These are phyloP conservation scores for Vulpes vulpes DNA, from an alignment of 2,113 vertebrate species.

Conservation along the genomic window DNA sequence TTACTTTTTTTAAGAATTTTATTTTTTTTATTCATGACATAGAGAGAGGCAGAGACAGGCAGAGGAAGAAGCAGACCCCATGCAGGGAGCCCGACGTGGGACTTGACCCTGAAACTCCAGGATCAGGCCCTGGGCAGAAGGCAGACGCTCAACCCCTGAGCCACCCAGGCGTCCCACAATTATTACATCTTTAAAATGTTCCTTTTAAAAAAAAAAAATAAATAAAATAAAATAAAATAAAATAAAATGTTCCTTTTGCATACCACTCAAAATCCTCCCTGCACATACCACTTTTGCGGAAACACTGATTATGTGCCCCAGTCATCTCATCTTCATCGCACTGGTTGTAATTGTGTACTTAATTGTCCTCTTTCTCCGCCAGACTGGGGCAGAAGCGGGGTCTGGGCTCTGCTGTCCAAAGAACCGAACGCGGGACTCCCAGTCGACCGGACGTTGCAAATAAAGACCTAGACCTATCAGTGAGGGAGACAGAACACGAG, in stretches of 20 bases:
- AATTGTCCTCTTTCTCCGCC: not conserved
- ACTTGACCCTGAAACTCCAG: too few species aligned
- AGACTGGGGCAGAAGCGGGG: not conserved
- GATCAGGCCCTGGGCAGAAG: too few species aligned
- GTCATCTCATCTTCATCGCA: not conserved
- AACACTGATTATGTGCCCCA: not conserved
- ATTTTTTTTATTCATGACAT: too few species aligned
- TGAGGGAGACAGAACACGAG: too few species aligned
- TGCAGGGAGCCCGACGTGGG: too few species aligned
- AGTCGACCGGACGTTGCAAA: not conserved
- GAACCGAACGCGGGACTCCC: not conserved
- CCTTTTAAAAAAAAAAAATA: too few species aligned
- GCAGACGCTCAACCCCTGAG: too few species aligned
- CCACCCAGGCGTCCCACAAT: not conserved
- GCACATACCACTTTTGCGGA: not conserved
- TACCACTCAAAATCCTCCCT: slow-evolving; percentile 21
- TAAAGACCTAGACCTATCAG: not conserved
- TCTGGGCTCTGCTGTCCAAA: not conserved
- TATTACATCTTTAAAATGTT: not conserved
- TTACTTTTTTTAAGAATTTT: too few species aligned
- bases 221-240: too few species aligned
- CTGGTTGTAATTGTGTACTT: not conserved
- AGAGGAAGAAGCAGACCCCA: too few species aligned
- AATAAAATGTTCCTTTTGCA: not conserved
- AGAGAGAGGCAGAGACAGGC: too few species aligned